These are phyloP conservation scores for Malurus leucopterus DNA, from an alignment of 2,797 vertebrate species.

Conservation along the genomic window DNA sequence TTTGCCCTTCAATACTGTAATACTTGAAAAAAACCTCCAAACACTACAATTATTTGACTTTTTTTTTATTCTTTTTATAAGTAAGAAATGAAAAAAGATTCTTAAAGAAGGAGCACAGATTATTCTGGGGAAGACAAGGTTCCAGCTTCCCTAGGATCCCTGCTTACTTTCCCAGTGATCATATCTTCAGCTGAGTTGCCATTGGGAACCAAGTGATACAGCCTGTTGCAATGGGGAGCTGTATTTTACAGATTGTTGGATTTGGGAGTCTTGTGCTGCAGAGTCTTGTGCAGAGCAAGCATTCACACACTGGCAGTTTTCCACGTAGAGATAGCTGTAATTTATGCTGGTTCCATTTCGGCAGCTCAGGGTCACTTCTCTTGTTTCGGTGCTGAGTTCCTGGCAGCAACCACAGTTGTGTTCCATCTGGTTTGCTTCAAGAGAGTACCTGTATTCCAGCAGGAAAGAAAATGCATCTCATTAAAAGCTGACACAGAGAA, in stretches of 20 bases:
- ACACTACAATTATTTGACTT: not conserved
- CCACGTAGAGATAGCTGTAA: conserved; percentile 74
- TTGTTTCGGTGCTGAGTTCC: conserved; percentile 69
- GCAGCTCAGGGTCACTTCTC: conserved; percentile 76
- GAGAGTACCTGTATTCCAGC: conserved; percentile 75
- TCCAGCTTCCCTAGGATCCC: not conserved
- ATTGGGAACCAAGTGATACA: not conserved
- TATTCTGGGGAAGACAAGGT: not conserved
- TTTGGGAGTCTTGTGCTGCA: not conserved
- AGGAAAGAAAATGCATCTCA: not conserved
- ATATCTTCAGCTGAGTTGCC: not conserved
- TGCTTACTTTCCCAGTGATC: not conserved
- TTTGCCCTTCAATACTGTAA: not conserved
- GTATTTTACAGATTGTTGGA: not conserved
- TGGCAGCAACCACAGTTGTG: conserved; percentile 82
- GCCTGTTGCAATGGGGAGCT: not conserved
- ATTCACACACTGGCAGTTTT: conserved; percentile 74
- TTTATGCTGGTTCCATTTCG: conserved; percentile 34
- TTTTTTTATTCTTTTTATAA: not conserved
- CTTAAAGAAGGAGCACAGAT: not conserved
- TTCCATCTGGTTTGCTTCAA: conserved; percentile 66
- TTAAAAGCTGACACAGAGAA: not conserved
- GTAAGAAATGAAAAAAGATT: not conserved
- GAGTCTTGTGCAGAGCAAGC: not conserved
- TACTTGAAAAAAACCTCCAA: not conserved